phyloP scores from a whole-genome alignment of 2,797 vertebrate genomes.

The Urophycis tenuis region DNA sequence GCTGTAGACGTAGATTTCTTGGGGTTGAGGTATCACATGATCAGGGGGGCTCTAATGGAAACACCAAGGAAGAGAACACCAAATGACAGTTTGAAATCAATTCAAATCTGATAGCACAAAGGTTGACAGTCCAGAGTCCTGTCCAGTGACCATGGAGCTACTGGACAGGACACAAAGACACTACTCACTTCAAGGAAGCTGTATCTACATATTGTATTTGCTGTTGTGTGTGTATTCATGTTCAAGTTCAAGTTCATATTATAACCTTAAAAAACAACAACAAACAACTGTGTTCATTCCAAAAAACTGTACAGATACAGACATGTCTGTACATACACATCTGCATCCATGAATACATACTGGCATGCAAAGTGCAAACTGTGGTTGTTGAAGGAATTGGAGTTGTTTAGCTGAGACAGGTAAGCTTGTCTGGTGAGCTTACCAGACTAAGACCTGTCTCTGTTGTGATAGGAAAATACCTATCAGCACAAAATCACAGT shows the following conservation, averaged over 20 bases:
- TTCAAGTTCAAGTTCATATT: background rate
- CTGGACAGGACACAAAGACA: background rate
- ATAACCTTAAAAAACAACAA: background rate
- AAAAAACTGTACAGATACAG: background rate
- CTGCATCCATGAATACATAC: too few relatives aligned
- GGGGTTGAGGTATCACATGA: constrained; percentile 86
- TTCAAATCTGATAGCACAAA: background rate
- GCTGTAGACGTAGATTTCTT: constrained; percentile 89
- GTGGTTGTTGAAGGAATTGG: background rate
- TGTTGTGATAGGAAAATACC: background rate
- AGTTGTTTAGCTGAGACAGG: too few relatives aligned
- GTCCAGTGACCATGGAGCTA: background rate
- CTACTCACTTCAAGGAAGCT: background rate
- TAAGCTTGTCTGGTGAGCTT: too few relatives aligned
- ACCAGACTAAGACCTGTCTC: too few relatives aligned
- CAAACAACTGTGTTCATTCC: background rate
- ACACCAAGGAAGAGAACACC: background rate
- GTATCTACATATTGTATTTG: too few relatives aligned
- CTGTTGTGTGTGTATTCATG: too few relatives aligned
- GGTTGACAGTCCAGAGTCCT: background rate
- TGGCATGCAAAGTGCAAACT: too few relatives aligned
- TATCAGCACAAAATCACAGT: background rate
- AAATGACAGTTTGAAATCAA: background rate
- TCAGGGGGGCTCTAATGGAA: constrained; percentile 82
- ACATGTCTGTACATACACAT: too few relatives aligned